These are phyloP conservation scores for Rhegmatorhina hoffmannsi DNA, from an alignment of 2,113 vertebrate species.

Conservation along the genomic window DNA sequence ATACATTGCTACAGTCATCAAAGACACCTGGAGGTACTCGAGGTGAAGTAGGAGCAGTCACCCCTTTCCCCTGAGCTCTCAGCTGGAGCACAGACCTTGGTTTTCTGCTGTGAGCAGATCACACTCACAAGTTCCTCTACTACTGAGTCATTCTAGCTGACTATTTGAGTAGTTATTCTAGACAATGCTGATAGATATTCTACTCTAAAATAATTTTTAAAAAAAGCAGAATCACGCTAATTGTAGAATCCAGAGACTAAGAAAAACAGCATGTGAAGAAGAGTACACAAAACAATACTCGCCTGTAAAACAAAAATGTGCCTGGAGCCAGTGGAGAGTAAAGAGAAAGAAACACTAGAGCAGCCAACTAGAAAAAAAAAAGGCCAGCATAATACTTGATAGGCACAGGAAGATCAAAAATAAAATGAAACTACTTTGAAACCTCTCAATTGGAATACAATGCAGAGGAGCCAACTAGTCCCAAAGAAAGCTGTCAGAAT, in stretches of 20 bases:
- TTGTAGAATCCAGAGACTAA: not conserved
- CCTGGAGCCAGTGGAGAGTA: not conserved
- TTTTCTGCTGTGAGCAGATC: not conserved
- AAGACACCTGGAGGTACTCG: fast-evolving
- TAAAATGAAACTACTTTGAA: not conserved
- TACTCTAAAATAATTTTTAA: not conserved
- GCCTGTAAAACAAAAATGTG: not conserved
- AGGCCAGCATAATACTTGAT: not conserved
- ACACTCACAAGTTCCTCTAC: not conserved
- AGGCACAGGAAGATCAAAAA: not conserved
- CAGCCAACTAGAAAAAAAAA: not conserved
- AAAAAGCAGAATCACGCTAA: not conserved
- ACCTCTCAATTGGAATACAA: not conserved
- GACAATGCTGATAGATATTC: not conserved
- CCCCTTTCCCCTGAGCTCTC: not conserved
- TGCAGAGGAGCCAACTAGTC: conserved; percentile 9
- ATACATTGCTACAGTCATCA: not conserved
- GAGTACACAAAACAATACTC: not conserved
- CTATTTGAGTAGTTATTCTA: not conserved
- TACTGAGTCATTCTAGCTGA: not conserved
- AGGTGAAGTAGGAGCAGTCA: not conserved
- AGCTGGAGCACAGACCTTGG: not conserved
- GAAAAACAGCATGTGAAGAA: not conserved
- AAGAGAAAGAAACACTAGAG: not conserved
- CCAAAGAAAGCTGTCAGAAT: not conserved